Conservation (phyloP, 2,113 vertebrate species). For the Syrrhaptes paradoxus region DNA sequence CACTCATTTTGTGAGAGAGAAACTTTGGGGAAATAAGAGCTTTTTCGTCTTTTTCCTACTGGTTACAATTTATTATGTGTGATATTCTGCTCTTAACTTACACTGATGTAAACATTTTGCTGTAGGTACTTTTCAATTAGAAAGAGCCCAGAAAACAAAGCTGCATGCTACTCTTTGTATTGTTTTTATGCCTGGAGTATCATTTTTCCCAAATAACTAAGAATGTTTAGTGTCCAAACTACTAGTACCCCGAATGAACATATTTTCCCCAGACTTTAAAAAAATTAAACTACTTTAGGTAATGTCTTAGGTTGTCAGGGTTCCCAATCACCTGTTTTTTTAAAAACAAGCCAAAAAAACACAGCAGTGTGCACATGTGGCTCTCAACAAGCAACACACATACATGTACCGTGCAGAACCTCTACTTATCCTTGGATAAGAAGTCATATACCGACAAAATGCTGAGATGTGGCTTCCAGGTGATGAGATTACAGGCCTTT, state of each 20-base stretch:
- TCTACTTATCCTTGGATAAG: rapidly evolving
- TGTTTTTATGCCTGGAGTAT: background rate
- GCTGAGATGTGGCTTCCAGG: background rate
- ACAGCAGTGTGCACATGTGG: background rate
- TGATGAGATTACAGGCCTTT: background rate
- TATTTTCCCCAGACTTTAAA: background rate
- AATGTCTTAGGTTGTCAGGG: background rate
- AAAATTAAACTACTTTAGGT: background rate
- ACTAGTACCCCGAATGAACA: background rate
- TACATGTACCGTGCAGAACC: background rate
- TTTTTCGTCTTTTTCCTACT: background rate
- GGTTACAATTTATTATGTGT: background rate
- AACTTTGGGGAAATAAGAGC: background rate
- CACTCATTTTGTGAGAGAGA: rapidly evolving
- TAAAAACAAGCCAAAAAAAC: background rate
- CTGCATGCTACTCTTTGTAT: background rate
- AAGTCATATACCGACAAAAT: background rate
- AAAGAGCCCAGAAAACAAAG: background rate
- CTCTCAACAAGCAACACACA: background rate
- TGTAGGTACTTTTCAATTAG: background rate
- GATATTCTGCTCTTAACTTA: background rate
- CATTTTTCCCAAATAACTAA: background rate
- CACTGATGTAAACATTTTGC: background rate
- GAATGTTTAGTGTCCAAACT: background rate
- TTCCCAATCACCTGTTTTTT: background rate